A percentile compares a stretch with the other conserved stretches of the same genome.
Evolutionary conservation across 2,888 invertebrate genomes (phyloP).

Genomic region (Salticus scenicus): DNA sequence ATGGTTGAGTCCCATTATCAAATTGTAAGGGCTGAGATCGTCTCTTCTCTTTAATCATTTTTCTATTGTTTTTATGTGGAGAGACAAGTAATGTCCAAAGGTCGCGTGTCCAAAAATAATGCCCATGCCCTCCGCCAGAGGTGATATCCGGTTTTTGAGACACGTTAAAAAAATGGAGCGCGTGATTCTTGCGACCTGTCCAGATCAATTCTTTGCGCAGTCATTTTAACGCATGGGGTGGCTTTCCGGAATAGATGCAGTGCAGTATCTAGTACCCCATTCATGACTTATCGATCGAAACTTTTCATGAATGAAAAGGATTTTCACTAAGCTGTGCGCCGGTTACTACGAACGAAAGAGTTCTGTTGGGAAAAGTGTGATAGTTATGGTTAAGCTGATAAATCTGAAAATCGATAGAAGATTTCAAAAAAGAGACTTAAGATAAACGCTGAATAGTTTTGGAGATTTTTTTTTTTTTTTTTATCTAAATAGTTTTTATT

Average conservation of each 20-base stretch:
- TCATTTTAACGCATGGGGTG: slow-evolving; percentile 48
- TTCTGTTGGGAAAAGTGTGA: slow-evolving; percentile 11
- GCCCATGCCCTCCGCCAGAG: slow-evolving; percentile 60
- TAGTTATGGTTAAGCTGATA: not conserved
- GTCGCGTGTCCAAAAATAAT: slow-evolving; percentile 66
- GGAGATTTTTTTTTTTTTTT: too few species aligned
- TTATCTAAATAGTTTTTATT: too few species aligned
- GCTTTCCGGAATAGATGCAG: slow-evolving; percentile 30
- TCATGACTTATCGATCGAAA: not conserved
- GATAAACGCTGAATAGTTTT: too few species aligned
- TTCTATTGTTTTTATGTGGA: slow-evolving; percentile 33
- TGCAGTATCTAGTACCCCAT: not conserved
- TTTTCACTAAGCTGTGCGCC: not conserved
- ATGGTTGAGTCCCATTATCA: not conserved
- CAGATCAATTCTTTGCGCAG: slow-evolving; percentile 6
- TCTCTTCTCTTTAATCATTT: slow-evolving; percentile 2
- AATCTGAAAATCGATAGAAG: too few species aligned
- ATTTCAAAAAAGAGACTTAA: too few species aligned
- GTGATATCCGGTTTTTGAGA: slow-evolving; percentile 66
- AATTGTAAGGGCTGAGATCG: not conserved
- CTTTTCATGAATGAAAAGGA: not conserved
- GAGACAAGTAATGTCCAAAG: slow-evolving; percentile 35
- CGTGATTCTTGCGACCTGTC: slow-evolving; percentile 56
- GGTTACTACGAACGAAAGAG: not conserved
- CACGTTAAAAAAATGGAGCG: slow-evolving; percentile 49